Percentiles rank a stretch among this genome's conserved stretches.
Conservation (phyloP, 2,888 invertebrate species). For the Lochmaea capreae region DNA sequence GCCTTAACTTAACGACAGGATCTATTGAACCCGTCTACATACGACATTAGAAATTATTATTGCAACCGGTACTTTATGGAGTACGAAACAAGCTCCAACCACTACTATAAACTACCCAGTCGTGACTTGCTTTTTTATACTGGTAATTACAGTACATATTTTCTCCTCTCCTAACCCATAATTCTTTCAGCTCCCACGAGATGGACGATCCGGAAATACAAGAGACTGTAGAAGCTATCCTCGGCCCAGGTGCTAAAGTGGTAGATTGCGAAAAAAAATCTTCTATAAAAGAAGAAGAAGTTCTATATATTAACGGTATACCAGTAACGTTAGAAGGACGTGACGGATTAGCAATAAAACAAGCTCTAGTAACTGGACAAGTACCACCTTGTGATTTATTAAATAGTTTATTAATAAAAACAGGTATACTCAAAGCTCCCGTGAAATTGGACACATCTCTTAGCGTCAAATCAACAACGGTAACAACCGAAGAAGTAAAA, state of each 20-base stretch:
- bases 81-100: constrained; percentile 15
- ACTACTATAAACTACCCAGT: constrained; percentile 19
- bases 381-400: constrained; percentile 79
- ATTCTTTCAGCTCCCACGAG: constrained; percentile 31
- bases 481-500: constrained; percentile 78
- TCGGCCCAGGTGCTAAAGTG: constrained; percentile 78
- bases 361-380: constrained; percentile 76
- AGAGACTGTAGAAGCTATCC: constrained; percentile 79
- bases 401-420: constrained; percentile 75
- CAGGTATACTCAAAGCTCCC: constrained; percentile 75
- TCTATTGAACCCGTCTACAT: neutral
- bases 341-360: constrained; percentile 76
- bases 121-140: constrained; percentile 42
- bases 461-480: constrained; percentile 77
- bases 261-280: constrained; percentile 80
- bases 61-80: neutral
- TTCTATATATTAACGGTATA: constrained; percentile 77
- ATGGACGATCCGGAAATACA: constrained; percentile 81
- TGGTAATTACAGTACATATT: constrained; percentile 22
- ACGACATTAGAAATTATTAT: neutral
- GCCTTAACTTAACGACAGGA: neutral
- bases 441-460: constrained; percentile 78
- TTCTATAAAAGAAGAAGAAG: constrained; percentile 78
- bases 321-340: constrained; percentile 76
- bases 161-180: constrained; percentile 23